Conservation (phyloP, 2,797 vertebrate species). For the Micrastur ruficollis region DNA sequence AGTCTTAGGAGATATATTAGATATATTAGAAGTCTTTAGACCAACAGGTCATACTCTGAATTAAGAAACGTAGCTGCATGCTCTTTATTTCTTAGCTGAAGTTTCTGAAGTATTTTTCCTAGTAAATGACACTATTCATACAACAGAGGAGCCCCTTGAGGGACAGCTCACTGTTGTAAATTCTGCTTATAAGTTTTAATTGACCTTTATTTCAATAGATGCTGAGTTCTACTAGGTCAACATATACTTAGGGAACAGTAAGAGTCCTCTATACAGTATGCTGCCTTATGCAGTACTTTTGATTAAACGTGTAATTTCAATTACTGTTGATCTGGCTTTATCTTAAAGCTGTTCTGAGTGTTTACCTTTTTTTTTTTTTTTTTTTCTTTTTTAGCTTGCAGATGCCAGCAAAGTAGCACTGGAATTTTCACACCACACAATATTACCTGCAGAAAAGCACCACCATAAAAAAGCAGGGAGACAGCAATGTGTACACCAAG, state of each 20-base stretch:
- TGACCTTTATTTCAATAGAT: constrained; percentile 27
- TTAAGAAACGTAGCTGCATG: neutral
- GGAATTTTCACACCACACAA: neutral
- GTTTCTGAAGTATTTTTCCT: neutral
- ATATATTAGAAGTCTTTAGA: neutral
- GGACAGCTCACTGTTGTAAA: neutral
- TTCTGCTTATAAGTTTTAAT: constrained; percentile 42
- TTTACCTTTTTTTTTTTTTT: neutral
- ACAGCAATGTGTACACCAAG: neutral
- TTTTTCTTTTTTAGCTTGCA: neutral
- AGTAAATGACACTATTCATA: neutral
- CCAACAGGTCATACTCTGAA: neutral
- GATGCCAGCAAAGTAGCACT: neutral
- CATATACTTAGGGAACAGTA: neutral
- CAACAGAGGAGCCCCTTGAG: neutral
- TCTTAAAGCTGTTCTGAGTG: neutral
- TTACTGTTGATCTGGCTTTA: neutral
- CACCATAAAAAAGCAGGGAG: neutral
- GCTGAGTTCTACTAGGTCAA: constrained; percentile 19
- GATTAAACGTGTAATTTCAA: neutral
- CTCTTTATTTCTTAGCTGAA: neutral
- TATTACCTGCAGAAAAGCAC: neutral
- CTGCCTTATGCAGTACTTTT: neutral
- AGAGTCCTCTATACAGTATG: neutral
- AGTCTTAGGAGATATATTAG: neutral